Conservation (phyloP, 2,888 invertebrate species). For the Synergus japonicus region DNA sequence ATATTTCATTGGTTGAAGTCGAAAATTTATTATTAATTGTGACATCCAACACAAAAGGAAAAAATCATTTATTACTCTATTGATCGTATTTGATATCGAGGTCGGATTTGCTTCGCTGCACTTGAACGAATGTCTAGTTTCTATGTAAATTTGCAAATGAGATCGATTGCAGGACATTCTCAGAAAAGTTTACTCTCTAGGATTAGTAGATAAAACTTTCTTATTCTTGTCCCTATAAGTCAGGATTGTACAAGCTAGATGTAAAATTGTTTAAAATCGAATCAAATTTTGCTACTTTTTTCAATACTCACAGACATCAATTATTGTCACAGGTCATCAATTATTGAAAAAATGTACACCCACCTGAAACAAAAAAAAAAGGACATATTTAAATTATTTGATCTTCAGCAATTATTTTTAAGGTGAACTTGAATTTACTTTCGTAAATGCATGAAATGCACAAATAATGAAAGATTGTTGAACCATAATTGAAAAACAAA, state of each 20-base stretch:
- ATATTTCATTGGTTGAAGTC: background rate
- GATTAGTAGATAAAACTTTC: conserved; percentile 11
- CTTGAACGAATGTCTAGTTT: background rate
- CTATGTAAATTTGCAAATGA: conserved; percentile 20
- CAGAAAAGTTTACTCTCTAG: conserved; percentile 1
- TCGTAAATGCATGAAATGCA: background rate
- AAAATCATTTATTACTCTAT: background rate
- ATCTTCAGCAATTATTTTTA: background rate
- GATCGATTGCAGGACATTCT: background rate
- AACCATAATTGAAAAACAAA: background rate
- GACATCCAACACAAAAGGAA: background rate
- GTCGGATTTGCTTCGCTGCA: background rate
- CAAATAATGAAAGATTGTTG: background rate
- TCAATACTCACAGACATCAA: background rate
- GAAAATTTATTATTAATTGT: background rate
- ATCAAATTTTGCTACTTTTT: background rate
- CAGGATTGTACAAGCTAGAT: background rate
- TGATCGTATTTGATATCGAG: background rate
- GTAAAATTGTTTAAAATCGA: background rate
- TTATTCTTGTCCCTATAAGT: background rate
- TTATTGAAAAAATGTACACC: background rate
- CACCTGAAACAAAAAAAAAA: conserved; percentile 1
- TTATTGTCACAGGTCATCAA: no score
- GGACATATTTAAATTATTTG: background rate
- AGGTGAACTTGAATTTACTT: background rate